Evolutionary conservation across 2,888 invertebrate genomes (phyloP), one percentile per base, ranked within the genome.

Genomic region (Cecidostiba fungosa): DNA sequence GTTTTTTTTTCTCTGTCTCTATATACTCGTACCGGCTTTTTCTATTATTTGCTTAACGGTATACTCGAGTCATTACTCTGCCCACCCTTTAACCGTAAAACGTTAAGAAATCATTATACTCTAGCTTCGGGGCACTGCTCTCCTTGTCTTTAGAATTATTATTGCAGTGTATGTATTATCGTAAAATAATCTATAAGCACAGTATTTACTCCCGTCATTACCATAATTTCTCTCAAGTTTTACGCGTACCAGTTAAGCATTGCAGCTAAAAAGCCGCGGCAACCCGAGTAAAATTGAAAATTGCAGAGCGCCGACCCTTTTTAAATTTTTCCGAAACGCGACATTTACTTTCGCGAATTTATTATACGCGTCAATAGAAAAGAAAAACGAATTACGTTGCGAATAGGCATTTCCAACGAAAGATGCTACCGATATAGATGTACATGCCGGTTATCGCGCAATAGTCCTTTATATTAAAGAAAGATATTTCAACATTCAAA

Each of bases 201-300:
- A 19, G 29, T 66, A 66, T 66, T 78, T 69, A 62, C 16, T 69
- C 54, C 50, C 50, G 16, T 54, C 36, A 80, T 54, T 36, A 80
- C 79, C 79, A 72, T 80, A 80, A 80, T 72, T 80, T 80, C 70
- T 23, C 26, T 23, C 29, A 36, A 80, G 79, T 36, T 80, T 80
- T 72, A 80, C 47, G 70, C 36, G 47, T 8, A 14, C 10, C 10
- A 16, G 54, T 72, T 32, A 50, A 70, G 36, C 19, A 79, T 70
- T 32, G 10, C 66, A 47, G 29, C 19, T 29, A 77, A 77, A 66
- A 39, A 66, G 23, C 36, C 12, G 10, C 14, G 59, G 0, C 32
- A 1, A 29, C 1, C 16, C 12, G 14, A 16, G 12, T 43, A 54
- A 69, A 29, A 66, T 47, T 14, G 66, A 66, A 66, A 36, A 66